Evolutionary conservation across 2,888 invertebrate genomes (phyloP).

Genomic region (Antheraea assamensis): DNA sequence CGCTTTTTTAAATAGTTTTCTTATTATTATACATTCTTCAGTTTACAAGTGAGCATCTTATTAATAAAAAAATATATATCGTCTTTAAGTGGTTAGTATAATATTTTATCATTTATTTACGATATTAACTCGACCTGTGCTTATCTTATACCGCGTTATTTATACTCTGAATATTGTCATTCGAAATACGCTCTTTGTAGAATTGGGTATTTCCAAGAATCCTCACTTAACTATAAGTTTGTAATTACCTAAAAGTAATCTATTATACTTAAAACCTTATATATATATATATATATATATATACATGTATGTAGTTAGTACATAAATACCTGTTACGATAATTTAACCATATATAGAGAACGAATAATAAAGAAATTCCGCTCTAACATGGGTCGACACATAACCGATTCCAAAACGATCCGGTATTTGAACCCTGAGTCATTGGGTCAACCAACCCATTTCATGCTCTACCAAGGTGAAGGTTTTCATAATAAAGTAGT

Average conservation of each 20-base stretch:
- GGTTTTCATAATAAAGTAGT: slow-evolving; percentile 5
- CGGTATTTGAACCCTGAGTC: slow-evolving; percentile 14
- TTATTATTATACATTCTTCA: too few relatives aligned
- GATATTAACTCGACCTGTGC: neutral
- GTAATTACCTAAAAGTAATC: neutral
- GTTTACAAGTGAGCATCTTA: too few relatives aligned
- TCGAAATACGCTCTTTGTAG: neutral
- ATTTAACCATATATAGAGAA: neutral
- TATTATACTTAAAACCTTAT: neutral
- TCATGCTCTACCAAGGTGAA: neutral
- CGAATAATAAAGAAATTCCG: slow-evolving; percentile 10
- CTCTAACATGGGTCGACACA: slow-evolving; percentile 3
- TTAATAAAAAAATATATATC: too few relatives aligned
- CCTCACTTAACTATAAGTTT: neutral
- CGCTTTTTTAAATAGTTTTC: neutral
- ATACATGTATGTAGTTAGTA: neutral
- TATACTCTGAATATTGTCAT: neutral
- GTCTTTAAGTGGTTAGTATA: neutral
- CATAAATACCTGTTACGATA: neutral
- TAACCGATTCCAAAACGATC: neutral
- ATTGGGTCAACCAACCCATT: slow-evolving; percentile 4
- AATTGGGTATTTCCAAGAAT: neutral
- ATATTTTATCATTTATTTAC: neutral
- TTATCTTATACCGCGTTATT: neutral
- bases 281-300: neutral